Base-by-base conservation (phyloP, 2,797 vertebrate species). In the Orientallactaga sibirica region DNA sequence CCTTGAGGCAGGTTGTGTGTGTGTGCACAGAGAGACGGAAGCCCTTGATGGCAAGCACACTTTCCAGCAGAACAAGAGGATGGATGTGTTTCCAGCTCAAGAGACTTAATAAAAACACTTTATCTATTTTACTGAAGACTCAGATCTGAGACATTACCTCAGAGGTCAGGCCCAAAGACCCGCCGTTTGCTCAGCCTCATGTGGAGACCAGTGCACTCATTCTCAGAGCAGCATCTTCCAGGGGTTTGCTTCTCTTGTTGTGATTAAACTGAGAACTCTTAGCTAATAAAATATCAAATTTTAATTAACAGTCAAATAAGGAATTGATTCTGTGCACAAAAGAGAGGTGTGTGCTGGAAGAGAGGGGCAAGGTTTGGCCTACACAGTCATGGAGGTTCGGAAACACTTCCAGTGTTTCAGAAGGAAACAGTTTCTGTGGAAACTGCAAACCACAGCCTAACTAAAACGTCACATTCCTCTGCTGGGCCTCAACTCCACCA, bases 51-150 rank as follows among this genome's bases (percentile, higher is more conserved):
- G 89, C 92, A 91, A 95, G 88, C 84, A 94, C 66, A 82, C 5
- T 92, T 93, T 84, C 92, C 75, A 41, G 94, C 81, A 88, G 89
- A 91, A 95, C 18, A 25, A 96, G 92, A 97, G 83, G 74, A 94
- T 91, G 92, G 88, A 97, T 95, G 91, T 91, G 91, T 94, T 95
- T 96, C 94, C 94, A 93, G 88, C 85, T 86, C 86, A 55, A 90
- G 87, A 95, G 95, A 84, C 92, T 94, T 92, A 96, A 95, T 96
- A 96, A 96, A 96, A 96, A 95, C 92, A 94, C 92, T 97, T 97
- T 97, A 96, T 97, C 97, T 97, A 82, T 97, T 96, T 97, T 96
- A 96, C 88, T 97, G 96, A 96, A 96, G 96, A 94, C 96, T 93
- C 95, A 41, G 85, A 84, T 95, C 95, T 95, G 95, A 96, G 97